phyloP scores from a whole-genome alignment of 2,888 invertebrate genomes.

The Caenorhabditis uteleia region DNA sequence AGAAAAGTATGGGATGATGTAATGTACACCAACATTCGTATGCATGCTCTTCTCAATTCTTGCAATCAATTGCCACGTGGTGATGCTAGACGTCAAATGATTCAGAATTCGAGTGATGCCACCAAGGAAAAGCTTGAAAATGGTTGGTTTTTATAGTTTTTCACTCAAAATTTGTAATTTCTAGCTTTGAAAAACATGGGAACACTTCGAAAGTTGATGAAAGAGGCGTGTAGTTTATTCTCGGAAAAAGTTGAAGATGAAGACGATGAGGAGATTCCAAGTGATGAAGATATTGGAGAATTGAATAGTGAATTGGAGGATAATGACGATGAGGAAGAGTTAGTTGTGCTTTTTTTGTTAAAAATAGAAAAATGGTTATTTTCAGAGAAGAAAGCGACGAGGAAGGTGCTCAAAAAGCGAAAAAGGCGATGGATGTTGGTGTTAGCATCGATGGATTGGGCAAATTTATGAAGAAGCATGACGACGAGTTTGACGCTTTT shows the following conservation, averaged over 20 bases:
- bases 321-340: conserved; percentile 20
- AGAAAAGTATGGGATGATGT: conserved; percentile 59
- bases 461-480: conserved; percentile 1
- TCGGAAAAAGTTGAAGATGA: conserved; percentile 5
- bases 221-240: conserved; percentile 16
- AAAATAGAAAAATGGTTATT: conserved; percentile 6
- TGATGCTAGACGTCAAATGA: conserved; percentile 37
- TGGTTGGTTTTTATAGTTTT: conserved; percentile 16
- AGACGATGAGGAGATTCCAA: conserved; percentile 55
- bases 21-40: conserved; percentile 47
- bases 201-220: conserved; percentile 34
- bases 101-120: conserved; percentile 38
- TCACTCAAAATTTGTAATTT: conserved; percentile 6
- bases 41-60: conserved; percentile 51
- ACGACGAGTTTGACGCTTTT: conserved; percentile 26
- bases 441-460: conserved; percentile 4
- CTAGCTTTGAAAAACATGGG: conserved; percentile 43
- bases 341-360: no score
- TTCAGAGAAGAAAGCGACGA: neutral
- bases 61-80: conserved; percentile 61
- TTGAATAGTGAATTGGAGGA: conserved; percentile 21
- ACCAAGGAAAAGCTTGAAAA: conserved; percentile 37
- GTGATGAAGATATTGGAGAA: conserved; percentile 52
- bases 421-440: neutral
- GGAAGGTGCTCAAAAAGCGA: conserved; percentile 7